Conservation (phyloP, 1,140 invertebrate species). For the Apis cerana region DNA sequence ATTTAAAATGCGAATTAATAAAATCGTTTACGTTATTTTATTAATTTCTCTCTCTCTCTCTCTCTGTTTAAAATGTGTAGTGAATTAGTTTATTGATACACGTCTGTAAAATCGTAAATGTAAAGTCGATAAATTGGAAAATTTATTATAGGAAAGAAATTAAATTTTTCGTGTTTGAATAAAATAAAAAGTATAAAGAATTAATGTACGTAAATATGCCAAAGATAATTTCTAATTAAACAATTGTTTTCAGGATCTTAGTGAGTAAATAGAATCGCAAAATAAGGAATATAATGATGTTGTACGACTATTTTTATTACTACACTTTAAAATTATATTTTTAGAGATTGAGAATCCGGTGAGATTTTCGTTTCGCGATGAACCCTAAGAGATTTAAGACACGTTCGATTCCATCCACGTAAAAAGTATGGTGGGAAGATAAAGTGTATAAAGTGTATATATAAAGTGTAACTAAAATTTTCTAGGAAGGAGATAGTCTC, state of each 20-base stretch:
- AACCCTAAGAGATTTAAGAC: background rate
- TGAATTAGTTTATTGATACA: too few relatives aligned
- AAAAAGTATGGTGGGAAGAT: background rate
- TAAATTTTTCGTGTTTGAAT: too few relatives aligned
- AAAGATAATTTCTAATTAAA: too few relatives aligned
- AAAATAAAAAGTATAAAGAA: too few relatives aligned
- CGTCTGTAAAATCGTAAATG: too few relatives aligned
- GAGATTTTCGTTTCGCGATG: background rate
- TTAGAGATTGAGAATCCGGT: background rate
- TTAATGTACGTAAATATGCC: too few relatives aligned
- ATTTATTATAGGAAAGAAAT: too few relatives aligned
- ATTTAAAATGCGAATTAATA: background rate
- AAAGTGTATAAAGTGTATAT: slow-evolving; percentile 1
- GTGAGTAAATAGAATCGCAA: too few relatives aligned
- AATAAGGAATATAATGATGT: background rate
- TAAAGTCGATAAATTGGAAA: too few relatives aligned
- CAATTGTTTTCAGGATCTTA: too few relatives aligned
- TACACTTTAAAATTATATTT: background rate
- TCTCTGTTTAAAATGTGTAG: too few relatives aligned
- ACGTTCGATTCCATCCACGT: background rate
- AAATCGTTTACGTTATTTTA: background rate
- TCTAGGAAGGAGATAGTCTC: background rate
- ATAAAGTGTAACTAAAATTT: background rate
- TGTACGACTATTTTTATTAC: background rate
- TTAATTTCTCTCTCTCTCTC: too few relatives aligned